Evolutionary conservation across 2,113 vertebrate species (phyloP).

Genomic region (Calypte anna): DNA sequence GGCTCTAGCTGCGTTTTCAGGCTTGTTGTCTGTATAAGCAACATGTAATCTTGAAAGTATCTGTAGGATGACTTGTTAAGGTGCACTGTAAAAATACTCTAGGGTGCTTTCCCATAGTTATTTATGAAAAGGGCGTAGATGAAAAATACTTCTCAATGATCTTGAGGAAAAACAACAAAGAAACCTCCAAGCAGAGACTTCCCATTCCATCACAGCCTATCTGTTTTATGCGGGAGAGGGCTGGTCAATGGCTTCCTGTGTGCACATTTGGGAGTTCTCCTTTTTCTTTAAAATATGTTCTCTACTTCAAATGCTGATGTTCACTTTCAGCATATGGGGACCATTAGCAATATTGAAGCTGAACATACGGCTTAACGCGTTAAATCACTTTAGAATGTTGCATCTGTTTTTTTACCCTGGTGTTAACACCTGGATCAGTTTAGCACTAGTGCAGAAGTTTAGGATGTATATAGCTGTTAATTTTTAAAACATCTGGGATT

Average conservation of each 20-base stretch:
- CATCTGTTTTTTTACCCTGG: conserved; percentile 71
- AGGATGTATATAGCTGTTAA: conserved; percentile 68
- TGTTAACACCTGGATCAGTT: conserved; percentile 79
- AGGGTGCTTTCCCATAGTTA: not conserved
- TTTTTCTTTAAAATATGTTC: conserved; percentile 49
- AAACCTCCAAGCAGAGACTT: not conserved
- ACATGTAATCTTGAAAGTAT: not conserved
- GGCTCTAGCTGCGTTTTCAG: not conserved
- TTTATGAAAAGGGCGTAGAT: not conserved
- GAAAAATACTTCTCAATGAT: not conserved
- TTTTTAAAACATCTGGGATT: conserved; percentile 76
- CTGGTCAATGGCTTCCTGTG: conserved; percentile 46
- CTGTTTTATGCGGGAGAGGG: not conserved
- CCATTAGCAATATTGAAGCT: conserved; percentile 64
- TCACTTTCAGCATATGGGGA: conserved; percentile 71
- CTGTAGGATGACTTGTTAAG: not conserved
- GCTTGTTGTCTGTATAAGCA: not conserved
- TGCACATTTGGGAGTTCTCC: conserved; percentile 29
- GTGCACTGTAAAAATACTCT: not conserved
- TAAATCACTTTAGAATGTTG: conserved; percentile 66
- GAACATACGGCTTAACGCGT: conserved; percentile 67
- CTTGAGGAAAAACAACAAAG: not conserved
- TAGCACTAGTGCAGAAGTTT: conserved; percentile 71
- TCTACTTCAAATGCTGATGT: conserved; percentile 48
- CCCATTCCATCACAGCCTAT: conserved; percentile 6